These are phyloP conservation scores for Otolemur crassicaudatus DNA, from an alignment of 2,797 vertebrate genomes.

Conservation along the genomic window DNA sequence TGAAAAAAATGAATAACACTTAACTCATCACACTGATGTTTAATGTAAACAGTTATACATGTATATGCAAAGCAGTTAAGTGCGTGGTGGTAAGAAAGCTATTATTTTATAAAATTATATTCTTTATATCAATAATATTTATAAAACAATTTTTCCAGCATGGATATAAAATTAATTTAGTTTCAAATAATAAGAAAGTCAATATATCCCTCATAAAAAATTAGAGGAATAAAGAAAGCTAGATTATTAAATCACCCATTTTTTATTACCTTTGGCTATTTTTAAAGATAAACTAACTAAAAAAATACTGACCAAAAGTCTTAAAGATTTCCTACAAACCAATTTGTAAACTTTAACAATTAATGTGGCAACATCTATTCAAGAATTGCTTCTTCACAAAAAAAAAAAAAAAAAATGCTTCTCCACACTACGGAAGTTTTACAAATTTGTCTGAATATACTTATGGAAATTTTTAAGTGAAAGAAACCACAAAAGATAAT, in stretches of 20 bases:
- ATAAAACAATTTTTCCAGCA: background rate
- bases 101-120: background rate
- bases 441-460: background rate
- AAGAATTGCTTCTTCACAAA: background rate
- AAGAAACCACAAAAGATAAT: background rate
- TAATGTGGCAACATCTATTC: background rate
- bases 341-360: slow-evolving; percentile 34
- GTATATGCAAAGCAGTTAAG: background rate
- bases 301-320: slow-evolving; percentile 15
- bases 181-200: background rate
- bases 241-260: background rate
- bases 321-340: background rate
- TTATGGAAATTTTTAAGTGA: background rate
- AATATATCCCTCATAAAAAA: slow-evolving; percentile 7
- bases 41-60: background rate
- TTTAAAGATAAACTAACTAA: background rate
- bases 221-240: background rate
- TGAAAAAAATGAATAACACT: background rate
- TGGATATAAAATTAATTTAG: background rate
- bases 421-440: background rate
- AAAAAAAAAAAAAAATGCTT: background rate
- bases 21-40: background rate
- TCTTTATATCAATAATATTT: background rate
- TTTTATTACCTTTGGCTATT: background rate
- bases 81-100: background rate